Conservation (phyloP, 1,140 invertebrate genomes). For the Myzus persicae region DNA sequence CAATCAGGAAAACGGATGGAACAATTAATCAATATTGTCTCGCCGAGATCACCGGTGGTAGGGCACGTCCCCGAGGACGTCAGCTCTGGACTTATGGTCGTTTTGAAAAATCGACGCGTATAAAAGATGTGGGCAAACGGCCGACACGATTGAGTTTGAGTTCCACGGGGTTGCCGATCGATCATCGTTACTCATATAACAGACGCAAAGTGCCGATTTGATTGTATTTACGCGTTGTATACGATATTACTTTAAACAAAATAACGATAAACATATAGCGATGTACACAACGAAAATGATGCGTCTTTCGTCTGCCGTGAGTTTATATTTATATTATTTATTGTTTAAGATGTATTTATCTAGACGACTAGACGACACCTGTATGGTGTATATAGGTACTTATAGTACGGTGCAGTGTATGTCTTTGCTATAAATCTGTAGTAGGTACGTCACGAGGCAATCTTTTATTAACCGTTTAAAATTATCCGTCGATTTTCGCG, state of each 20-base stretch:
- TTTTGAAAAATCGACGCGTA: not conserved
- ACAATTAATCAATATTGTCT: not conserved
- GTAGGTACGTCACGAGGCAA: not conserved
- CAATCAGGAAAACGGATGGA: constrained; percentile 8
- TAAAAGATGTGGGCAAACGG: not conserved
- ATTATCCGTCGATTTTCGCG: not conserved
- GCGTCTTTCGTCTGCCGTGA: constrained; percentile 39
- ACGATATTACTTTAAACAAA: not conserved
- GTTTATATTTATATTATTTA: not conserved
- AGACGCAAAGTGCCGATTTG: not conserved
- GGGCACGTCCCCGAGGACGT: constrained; percentile 31
- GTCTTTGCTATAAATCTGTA: not conserved
- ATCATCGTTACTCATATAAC: not conserved
- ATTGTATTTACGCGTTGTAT: not conserved
- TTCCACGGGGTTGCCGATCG: not conserved
- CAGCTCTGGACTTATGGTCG: not conserved
- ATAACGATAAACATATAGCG: too few relatives aligned
- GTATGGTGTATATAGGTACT: too few relatives aligned
- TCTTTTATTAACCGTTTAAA: not conserved
- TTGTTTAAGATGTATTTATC: not conserved
- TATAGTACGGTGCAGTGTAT: not conserved
- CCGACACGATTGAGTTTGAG: not conserved
- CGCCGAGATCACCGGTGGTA: not conserved
- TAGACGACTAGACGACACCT: too few relatives aligned
- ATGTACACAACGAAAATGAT: not conserved